A percentile compares a stretch with the other conserved stretches of the same genome.
Conservation (phyloP, 2,888 invertebrate species). For the Malthinus flaveolus region DNA sequence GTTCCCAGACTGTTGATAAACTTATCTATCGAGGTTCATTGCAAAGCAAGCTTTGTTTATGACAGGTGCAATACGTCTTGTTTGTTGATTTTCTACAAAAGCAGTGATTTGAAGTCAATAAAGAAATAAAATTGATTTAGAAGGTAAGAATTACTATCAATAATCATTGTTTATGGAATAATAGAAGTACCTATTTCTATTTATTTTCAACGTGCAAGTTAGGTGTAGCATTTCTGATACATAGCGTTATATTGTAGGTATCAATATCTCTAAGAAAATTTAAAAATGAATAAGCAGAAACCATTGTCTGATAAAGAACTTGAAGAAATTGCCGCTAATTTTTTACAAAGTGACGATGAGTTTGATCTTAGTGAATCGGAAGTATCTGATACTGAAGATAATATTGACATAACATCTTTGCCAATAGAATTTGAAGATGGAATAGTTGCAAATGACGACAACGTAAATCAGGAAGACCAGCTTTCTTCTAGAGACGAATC, state of each 20-base stretch:
- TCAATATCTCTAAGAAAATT: background rate
- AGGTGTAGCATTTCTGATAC: no score
- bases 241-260: background rate
- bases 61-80: no score
- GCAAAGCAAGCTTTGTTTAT: background rate
- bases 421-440: background rate
- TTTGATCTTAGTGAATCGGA: no score
- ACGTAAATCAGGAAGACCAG: background rate
- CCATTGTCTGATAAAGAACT: background rate
- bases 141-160: no score
- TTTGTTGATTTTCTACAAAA: no score
- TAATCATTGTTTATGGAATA: no score
- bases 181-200: no score
- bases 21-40: background rate
- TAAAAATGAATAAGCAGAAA: background rate
- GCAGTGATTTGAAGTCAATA: no score
- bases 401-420: background rate
- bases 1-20: background rate
- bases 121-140: no score
- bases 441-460: background rate
- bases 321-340: background rate
- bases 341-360: background rate
- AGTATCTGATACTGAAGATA: background rate
- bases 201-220: no score
- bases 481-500: no score